These are phyloP conservation scores for Gymnothorax javanicus DNA, from an alignment of 2,797 vertebrate genomes.

Conservation along the genomic window DNA sequence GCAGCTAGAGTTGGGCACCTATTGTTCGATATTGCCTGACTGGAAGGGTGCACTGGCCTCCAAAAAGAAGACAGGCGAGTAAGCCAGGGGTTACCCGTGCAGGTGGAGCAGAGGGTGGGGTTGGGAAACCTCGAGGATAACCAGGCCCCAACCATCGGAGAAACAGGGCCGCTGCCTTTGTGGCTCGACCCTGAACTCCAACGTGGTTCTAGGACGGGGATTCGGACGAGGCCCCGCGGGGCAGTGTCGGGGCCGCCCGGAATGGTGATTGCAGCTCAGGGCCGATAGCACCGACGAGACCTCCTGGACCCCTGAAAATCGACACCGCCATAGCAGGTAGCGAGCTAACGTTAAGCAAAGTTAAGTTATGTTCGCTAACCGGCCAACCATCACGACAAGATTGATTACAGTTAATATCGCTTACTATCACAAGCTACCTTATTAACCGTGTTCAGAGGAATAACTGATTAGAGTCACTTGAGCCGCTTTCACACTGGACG, in stretches of 20 bases:
- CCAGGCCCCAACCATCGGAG: slow-evolving; percentile 57
- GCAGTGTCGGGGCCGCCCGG: slow-evolving; percentile 50
- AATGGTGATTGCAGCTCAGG: slow-evolving; percentile 27
- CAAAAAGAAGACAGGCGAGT: not conserved
- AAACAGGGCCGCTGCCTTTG: slow-evolving; percentile 38
- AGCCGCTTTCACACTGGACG: too few relatives aligned
- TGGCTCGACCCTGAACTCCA: slow-evolving; percentile 42
- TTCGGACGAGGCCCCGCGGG: slow-evolving; percentile 41
- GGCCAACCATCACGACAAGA: too few relatives aligned
- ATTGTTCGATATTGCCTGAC: not conserved
- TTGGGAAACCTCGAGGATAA: slow-evolving; percentile 72
- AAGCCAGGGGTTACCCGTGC: slow-evolving; percentile 54
- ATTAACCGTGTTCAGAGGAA: not conserved
- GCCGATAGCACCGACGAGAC: not conserved
- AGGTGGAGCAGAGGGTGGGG: slow-evolving; percentile 49
- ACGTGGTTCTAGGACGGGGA: slow-evolving; percentile 53
- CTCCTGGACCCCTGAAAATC: slow-evolving; percentile 35
- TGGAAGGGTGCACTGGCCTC: not conserved
- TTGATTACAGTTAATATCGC: too few relatives aligned
- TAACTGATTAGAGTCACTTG: not conserved
- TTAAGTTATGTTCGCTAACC: not conserved
- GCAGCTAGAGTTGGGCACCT: not conserved
- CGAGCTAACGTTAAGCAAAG: slow-evolving; percentile 37
- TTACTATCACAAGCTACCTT: not conserved
- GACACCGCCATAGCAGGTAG: slow-evolving; percentile 60